Percentiles rank a stretch among this genome's conserved stretches.
Evolutionary conservation across 2,888 invertebrate genomes (phyloP).

Genomic region (Torymus tubicola): DNA sequence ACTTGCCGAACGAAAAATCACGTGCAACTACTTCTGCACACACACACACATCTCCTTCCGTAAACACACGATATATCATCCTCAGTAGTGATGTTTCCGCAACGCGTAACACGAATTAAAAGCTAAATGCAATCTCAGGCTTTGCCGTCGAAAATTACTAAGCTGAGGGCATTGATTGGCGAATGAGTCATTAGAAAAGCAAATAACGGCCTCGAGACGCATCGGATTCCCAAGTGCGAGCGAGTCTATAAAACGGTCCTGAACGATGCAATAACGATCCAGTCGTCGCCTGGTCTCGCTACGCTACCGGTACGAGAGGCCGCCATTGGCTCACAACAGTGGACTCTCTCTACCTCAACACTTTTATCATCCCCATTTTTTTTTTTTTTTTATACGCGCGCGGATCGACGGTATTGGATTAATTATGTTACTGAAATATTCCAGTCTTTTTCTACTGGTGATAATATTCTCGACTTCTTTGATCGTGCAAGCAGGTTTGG

Average conservation of each 20-base stretch:
- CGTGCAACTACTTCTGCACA: too few relatives aligned
- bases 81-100: too few relatives aligned
- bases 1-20: too few relatives aligned
- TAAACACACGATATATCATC: not conserved
- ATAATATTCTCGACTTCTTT: constrained; percentile 22
- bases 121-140: not conserved
- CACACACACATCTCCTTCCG: not conserved
- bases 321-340: too few relatives aligned
- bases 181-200: constrained; percentile 28
- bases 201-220: constrained; percentile 7
- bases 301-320: too few relatives aligned
- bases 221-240: too few relatives aligned
- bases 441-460: constrained; percentile 26
- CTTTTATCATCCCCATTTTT: not conserved
- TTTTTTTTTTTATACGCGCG: not conserved
- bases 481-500: constrained; percentile 39
- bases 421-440: constrained; percentile 34
- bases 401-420: constrained; percentile 1
- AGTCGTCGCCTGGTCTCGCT: constrained; percentile 29
- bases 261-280: constrained; percentile 30
- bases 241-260: constrained; percentile 26
- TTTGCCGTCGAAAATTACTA: not conserved
- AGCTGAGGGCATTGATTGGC: not conserved
- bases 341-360: too few relatives aligned
- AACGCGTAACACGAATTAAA: constrained; percentile 19